Percentiles rank a stretch among this genome's conserved stretches.
These are phyloP conservation scores for Lumbricus terrestris DNA, from an alignment of 2,888 invertebrate genomes.

Conservation along the genomic window DNA sequence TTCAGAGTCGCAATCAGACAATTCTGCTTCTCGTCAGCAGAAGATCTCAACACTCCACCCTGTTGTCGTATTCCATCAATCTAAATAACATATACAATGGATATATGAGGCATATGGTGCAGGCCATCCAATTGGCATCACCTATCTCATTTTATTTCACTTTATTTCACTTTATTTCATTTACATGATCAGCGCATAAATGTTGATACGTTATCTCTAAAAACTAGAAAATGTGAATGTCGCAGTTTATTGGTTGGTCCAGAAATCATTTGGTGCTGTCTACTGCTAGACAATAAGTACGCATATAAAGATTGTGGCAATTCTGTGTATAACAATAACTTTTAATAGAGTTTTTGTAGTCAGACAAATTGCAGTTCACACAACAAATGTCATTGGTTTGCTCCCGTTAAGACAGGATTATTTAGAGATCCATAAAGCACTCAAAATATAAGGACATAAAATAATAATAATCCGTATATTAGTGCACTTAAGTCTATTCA, in stretches of 20 bases:
- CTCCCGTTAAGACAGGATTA: not conserved
- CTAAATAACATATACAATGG: not conserved
- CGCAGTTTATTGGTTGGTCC: not conserved
- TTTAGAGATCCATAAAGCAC: no score
- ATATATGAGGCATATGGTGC: not conserved
- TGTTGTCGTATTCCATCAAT: slow-evolving; percentile 76
- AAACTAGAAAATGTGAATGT: not conserved
- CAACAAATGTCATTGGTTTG: not conserved
- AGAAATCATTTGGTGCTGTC: not conserved
- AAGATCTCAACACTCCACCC: slow-evolving; percentile 84
- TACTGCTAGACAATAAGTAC: not conserved
- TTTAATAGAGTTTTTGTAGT: not conserved
- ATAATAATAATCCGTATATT: no score
- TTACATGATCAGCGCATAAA: not conserved
- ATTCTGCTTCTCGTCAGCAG: slow-evolving; percentile 81
- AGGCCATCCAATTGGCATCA: not conserved
- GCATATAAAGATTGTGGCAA: not conserved
- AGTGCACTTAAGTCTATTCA: no score
- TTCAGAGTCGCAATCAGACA: slow-evolving; percentile 74
- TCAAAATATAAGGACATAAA: no score
- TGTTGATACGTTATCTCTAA: not conserved
- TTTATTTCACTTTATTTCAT: no score
- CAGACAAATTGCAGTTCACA: not conserved
- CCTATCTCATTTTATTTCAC: no score
- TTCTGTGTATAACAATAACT: not conserved